Percentiles rank a stretch among this genome's conserved stretches.
phyloP scores from a whole-genome alignment of 1,140 invertebrate species.

The Sitophilus oryzae region DNA sequence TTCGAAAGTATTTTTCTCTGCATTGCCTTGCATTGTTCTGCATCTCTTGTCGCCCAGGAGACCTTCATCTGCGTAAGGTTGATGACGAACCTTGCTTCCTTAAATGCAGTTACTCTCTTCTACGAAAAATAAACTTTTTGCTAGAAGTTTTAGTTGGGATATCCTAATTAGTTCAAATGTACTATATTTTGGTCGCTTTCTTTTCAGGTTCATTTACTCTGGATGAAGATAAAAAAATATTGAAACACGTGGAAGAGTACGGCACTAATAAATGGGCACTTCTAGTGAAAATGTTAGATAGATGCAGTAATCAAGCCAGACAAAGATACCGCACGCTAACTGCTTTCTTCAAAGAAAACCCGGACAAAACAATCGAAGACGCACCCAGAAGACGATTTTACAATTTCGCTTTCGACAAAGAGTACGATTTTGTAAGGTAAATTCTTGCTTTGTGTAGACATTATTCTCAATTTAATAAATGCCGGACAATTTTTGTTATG shows the following conservation, averaged over 20 bases:
- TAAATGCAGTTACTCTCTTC: too few relatives aligned
- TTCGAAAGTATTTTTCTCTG: too few relatives aligned
- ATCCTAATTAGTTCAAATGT: not conserved
- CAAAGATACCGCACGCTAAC: constrained; percentile 40
- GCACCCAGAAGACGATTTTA: constrained; percentile 31
- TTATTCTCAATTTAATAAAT: not conserved
- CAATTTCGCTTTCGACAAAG: not conserved
- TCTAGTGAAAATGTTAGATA: constrained; percentile 27
- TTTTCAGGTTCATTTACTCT: constrained; percentile 42
- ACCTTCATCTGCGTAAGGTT: too few relatives aligned
- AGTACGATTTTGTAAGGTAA: constrained; percentile 22
- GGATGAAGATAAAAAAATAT: constrained; percentile 45
- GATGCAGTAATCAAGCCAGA: constrained; percentile 36
- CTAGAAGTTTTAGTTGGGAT: not conserved
- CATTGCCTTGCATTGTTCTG: too few relatives aligned
- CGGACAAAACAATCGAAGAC: constrained; percentile 34
- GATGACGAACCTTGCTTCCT: too few relatives aligned
- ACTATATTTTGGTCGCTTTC: not conserved
- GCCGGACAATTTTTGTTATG: too few relatives aligned
- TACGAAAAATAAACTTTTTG: not conserved
- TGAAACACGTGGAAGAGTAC: constrained; percentile 41
- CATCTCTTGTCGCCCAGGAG: too few relatives aligned
- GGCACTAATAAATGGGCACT: constrained; percentile 36
- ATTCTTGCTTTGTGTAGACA: not conserved
- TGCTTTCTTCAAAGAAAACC: constrained; percentile 41